Percentiles rank a stretch among this genome's conserved stretches.
phyloP scores from a whole-genome alignment of 2,113 vertebrate genomes.

The Xiphorhynchus elegans region DNA sequence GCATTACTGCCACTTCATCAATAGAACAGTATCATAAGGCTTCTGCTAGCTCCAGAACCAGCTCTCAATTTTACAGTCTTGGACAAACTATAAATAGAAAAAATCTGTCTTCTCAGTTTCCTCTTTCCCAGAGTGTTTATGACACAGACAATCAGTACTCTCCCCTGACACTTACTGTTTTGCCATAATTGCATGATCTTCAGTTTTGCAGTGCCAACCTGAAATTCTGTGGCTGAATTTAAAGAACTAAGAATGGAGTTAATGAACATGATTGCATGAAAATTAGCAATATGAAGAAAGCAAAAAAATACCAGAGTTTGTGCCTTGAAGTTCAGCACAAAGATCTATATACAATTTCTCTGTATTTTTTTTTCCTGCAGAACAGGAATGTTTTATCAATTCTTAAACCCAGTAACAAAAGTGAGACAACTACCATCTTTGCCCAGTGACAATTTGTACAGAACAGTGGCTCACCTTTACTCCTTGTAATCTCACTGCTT shows the following conservation, averaged over 20 bases:
- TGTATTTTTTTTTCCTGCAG: neutral
- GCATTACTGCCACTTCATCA: neutral
- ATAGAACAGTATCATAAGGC: neutral
- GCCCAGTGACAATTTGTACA: neutral
- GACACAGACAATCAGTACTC: neutral
- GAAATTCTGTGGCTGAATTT: neutral
- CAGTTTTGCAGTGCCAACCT: neutral
- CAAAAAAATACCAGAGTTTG: neutral
- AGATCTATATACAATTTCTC: neutral
- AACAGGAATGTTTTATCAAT: neutral
- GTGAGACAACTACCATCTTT: neutral
- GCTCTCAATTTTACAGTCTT: neutral
- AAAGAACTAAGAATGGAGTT: neutral
- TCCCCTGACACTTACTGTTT: neutral
- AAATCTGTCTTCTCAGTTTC: neutral
- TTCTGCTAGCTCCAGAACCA: neutral
- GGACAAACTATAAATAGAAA: neutral
- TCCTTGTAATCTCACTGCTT: neutral
- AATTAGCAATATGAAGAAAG: neutral
- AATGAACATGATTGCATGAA: neutral
- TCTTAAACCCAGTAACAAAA: neutral
- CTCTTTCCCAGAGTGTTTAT: neutral
- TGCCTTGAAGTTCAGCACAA: neutral
- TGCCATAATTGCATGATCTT: accelerated
- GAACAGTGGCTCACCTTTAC: neutral